Evolutionary conservation across 2,113 vertebrate genomes (phyloP).

Genomic region (Lophura nycthemera): DNA sequence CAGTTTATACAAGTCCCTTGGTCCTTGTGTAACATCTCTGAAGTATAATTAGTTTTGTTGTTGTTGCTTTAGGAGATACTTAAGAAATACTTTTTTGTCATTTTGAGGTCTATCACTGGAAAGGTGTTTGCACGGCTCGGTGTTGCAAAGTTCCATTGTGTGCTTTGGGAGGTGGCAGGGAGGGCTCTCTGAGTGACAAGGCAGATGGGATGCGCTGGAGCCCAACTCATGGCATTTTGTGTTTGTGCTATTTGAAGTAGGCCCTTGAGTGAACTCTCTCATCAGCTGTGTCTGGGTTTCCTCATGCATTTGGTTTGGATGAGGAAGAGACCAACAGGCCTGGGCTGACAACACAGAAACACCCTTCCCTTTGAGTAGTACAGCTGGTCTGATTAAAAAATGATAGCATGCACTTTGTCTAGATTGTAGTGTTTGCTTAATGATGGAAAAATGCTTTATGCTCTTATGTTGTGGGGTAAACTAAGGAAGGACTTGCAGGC

Average conservation of each 20-base stretch:
- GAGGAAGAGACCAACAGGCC: not conserved
- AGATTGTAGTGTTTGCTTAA: not conserved
- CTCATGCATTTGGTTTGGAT: not conserved
- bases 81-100: not conserved
- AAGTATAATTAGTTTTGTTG: not conserved
- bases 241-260: not conserved
- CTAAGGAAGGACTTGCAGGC: not conserved
- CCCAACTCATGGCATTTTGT: accelerated
- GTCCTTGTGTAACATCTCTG: not conserved
- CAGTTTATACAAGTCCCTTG: not conserved
- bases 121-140: accelerated
- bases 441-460: not conserved
- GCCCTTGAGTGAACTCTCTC: not conserved
- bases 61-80: not conserved
- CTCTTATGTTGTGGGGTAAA: not conserved
- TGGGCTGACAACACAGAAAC: not conserved
- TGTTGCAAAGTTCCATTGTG: accelerated
- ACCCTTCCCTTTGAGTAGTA: not conserved
- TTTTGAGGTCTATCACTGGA: not conserved
- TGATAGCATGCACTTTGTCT: not conserved
- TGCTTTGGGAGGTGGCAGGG: not conserved
- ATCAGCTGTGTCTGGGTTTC: constrained; percentile 25
- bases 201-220: not conserved
- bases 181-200: accelerated
- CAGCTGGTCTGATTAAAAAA: constrained; percentile 17